Evolutionary conservation across 2,113 vertebrate genomes (phyloP).

Genomic region (Platichthys stellatus): DNA sequence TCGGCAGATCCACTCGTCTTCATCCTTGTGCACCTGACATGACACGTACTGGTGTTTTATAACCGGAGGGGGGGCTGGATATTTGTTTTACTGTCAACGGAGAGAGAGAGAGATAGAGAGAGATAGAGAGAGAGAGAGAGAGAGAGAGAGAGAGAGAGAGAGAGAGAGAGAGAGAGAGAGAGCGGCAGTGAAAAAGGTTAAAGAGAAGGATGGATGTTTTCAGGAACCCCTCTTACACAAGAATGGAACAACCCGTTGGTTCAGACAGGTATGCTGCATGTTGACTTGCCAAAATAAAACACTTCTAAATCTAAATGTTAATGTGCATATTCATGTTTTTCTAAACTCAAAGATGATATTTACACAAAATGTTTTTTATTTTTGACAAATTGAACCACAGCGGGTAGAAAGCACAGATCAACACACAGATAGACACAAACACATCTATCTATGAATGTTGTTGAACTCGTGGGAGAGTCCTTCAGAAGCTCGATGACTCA

Average conservation of each 20-base stretch:
- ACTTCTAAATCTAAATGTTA: too few species aligned
- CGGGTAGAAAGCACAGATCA: background rate
- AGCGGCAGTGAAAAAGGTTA: too few species aligned
- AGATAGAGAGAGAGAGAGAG: background rate
- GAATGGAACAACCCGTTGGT: too few species aligned
- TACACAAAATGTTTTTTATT: background rate
- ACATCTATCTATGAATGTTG: background rate
- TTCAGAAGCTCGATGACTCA: slow-evolving; percentile 51
- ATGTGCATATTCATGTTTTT: too few species aligned
- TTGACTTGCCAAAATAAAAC: too few species aligned
- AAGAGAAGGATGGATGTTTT: background rate
- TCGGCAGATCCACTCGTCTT: background rate
- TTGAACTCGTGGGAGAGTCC: slow-evolving; percentile 9
- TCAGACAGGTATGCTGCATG: too few species aligned
- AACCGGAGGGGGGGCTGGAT: slow-evolving; percentile 45
- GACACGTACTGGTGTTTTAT: slow-evolving; percentile 28
- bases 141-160: too few species aligned
- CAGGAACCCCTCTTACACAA: background rate
- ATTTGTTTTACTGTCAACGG: background rate
- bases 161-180: background rate
- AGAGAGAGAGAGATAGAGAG: too few species aligned
- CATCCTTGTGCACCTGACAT: slow-evolving; percentile 3
- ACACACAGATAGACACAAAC: background rate
- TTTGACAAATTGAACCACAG: background rate
- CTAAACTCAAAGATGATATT: too few species aligned